A percentile compares a stretch with the other conserved stretches of the same genome.
Evolutionary conservation across 2,888 invertebrate genomes (phyloP).

Genomic region (Drosophila greeni): DNA sequence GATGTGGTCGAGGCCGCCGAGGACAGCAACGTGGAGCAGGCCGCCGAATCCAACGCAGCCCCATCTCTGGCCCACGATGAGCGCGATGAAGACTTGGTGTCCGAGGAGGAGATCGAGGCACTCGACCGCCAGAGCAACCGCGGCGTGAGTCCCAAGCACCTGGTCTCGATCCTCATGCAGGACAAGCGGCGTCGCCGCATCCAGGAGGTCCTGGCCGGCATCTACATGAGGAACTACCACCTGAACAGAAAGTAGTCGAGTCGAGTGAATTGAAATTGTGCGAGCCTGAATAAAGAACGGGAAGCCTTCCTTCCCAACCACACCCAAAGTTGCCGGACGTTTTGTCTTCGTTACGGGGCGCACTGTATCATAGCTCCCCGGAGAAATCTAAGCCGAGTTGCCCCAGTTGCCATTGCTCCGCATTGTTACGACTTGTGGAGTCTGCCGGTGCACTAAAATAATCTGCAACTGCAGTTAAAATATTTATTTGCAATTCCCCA

Average conservation of each 20-base stretch:
- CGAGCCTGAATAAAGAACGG: conserved; percentile 45
- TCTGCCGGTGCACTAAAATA: conserved; percentile 54
- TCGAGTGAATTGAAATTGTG: conserved; percentile 63
- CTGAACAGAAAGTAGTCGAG: conserved; percentile 59
- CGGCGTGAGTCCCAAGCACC: conserved; percentile 46
- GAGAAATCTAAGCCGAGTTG: conserved; percentile 64
- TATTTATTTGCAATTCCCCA: conserved; percentile 76
- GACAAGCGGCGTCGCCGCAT: conserved; percentile 55
- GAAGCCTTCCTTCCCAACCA: conserved; percentile 15
- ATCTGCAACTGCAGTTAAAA: conserved; percentile 75
- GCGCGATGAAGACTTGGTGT: conserved; percentile 23
- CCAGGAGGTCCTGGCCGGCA: conserved; percentile 61
- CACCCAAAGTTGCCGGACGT: conserved; percentile 28
- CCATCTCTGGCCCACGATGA: conserved; percentile 30
- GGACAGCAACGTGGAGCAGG: neutral
- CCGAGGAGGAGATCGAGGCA: conserved; percentile 48
- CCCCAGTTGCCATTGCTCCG: conserved; percentile 13
- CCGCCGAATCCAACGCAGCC: neutral
- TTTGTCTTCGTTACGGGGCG: conserved; percentile 57
- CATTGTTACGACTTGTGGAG: conserved; percentile 49
- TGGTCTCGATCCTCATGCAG: conserved; percentile 51
- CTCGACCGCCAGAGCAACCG: conserved; percentile 57
- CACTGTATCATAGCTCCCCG: conserved; percentile 63
- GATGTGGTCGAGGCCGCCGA: conserved; percentile 38
- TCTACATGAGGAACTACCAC: conserved; percentile 64